These are phyloP conservation scores for Trachurus trachurus DNA, from an alignment of 2,797 vertebrate species.

Conservation along the genomic window DNA sequence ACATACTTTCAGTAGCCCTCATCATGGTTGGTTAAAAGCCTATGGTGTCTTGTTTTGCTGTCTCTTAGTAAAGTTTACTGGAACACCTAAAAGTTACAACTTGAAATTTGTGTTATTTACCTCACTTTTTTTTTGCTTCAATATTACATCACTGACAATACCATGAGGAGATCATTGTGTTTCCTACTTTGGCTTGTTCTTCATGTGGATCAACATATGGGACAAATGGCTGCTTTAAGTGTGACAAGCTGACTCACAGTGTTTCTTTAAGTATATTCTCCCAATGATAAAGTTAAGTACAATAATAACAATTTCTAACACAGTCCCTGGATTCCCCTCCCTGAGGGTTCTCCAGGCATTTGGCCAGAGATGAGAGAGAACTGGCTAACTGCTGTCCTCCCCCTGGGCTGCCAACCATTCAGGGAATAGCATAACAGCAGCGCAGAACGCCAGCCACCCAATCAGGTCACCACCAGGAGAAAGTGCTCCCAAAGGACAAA, in stretches of 20 bases:
- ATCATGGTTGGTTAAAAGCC: neutral
- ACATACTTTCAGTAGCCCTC: conserved; percentile 5
- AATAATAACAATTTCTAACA: conserved; percentile 64
- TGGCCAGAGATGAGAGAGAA: conserved; percentile 71
- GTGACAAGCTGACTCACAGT: conserved; percentile 48
- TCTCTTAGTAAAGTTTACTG: conserved; percentile 43
- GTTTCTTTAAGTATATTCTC: conserved; percentile 54
- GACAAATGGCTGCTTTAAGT: conserved; percentile 45
- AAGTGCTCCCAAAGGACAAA: conserved; percentile 76
- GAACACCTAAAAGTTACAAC: conserved; percentile 25
- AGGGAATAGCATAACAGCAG: conserved; percentile 74
- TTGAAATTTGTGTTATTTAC: conserved; percentile 48
- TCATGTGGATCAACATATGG: conserved; percentile 33
- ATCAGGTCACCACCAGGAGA: conserved; percentile 81
- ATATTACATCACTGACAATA: conserved; percentile 8
- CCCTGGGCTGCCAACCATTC: conserved; percentile 69
- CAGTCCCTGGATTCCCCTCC: conserved; percentile 57
- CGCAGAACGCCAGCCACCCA: conserved; percentile 68
- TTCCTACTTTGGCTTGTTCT: conserved; percentile 16
- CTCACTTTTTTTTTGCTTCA: conserved; percentile 28
- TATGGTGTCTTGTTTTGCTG: conserved; percentile 19
- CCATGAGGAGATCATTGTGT: conserved; percentile 2
- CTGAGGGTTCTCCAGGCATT: conserved; percentile 64
- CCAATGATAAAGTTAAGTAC: conserved; percentile 68
- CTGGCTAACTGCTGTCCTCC: conserved; percentile 70